phyloP scores from a whole-genome alignment of 2,797 vertebrate genomes.

The Antennarius maculatus region DNA sequence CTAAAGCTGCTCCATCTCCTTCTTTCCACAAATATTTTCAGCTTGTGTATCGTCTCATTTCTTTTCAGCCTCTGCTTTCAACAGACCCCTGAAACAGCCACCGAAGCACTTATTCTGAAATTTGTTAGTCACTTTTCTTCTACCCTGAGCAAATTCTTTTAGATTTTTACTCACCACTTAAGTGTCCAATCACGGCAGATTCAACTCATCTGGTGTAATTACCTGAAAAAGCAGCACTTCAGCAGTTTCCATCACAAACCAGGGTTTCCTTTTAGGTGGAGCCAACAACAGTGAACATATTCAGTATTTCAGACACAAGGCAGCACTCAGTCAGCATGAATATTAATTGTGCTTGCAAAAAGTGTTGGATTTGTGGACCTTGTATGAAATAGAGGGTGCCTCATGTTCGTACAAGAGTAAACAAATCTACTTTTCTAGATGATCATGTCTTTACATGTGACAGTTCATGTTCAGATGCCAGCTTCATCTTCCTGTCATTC shows the following conservation, averaged over 20 bases:
- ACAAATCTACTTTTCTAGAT: constrained; percentile 33
- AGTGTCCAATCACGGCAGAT: constrained; percentile 20
- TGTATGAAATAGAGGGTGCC: constrained; percentile 9
- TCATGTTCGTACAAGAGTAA: constrained; percentile 26
- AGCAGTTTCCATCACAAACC: background rate
- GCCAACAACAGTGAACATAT: background rate
- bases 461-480: too few species aligned
- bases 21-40: background rate
- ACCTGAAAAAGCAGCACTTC: constrained; percentile 5
- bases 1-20: background rate
- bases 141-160: background rate
- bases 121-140: background rate
- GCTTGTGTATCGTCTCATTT: background rate
- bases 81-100: background rate
- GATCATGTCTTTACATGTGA: constrained; percentile 10
- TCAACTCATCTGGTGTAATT: constrained; percentile 6
- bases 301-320: constrained; percentile 12
- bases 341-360: constrained; percentile 20
- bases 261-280: constrained; percentile 1
- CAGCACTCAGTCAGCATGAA: constrained; percentile 11
- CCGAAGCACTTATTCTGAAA: background rate
- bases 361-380: constrained; percentile 35
- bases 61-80: background rate
- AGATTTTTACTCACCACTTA: background rate
- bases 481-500: too few species aligned